A percentile compares a stretch with the other conserved stretches of the same genome.
phyloP scores from a whole-genome alignment of 2,113 vertebrate species.

The Salminus brasiliensis region DNA sequence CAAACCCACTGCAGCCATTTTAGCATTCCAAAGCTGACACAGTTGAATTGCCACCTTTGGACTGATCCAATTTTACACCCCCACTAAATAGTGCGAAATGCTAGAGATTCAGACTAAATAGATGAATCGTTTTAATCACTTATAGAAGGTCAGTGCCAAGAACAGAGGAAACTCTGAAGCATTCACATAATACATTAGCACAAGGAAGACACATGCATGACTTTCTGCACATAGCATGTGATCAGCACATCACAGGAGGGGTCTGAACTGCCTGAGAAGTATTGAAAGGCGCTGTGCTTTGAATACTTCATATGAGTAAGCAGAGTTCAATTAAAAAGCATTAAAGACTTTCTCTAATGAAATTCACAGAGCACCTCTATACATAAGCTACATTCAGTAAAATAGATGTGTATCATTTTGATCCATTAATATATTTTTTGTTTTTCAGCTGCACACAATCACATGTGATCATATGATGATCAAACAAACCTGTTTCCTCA shows the following conservation, averaged over 20 bases:
- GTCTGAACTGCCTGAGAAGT: not conserved
- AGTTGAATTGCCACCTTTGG: not conserved
- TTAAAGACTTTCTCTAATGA: not conserved
- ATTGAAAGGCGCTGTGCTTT: slow-evolving; percentile 21
- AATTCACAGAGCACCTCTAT: not conserved
- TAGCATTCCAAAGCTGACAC: too few relatives aligned
- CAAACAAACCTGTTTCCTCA: slow-evolving; percentile 74
- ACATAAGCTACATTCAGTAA: not conserved
- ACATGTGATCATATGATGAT: slow-evolving; percentile 41
- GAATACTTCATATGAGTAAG: slow-evolving; percentile 18
- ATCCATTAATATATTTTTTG: not conserved
- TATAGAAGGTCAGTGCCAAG: slow-evolving; percentile 12
- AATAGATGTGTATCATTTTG: not conserved
- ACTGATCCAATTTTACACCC: not conserved
- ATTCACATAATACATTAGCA: slow-evolving; percentile 17
- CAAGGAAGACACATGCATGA: slow-evolving; percentile 8
- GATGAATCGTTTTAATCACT: not conserved
- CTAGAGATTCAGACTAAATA: not conserved
- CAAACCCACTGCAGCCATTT: too few relatives aligned
- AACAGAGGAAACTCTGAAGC: slow-evolving; percentile 53
- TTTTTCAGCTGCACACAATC: not conserved
- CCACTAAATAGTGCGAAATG: not conserved
- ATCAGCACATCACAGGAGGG: slow-evolving; percentile 17
- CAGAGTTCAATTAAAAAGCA: not conserved
- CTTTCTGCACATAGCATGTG: slow-evolving; percentile 22